A percentile compares a stretch with the other conserved stretches of the same genome.
phyloP scores from a whole-genome alignment of 2,797 vertebrate species.

The Novumbra hubbsi region DNA sequence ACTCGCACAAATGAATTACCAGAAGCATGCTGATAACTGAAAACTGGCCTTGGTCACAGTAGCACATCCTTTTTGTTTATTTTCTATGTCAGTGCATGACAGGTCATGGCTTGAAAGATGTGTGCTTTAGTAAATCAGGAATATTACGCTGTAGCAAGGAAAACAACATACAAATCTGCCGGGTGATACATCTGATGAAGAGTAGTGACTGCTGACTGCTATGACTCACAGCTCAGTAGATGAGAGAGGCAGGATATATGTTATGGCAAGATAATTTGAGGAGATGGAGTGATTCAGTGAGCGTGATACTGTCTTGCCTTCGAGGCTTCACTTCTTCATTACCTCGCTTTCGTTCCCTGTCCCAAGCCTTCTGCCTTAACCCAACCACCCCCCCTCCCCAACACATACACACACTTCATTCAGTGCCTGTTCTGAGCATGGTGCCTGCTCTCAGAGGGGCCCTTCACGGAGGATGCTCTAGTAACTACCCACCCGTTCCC shows the following conservation, averaged over 20 bases:
- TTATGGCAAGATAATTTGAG: slow-evolving; percentile 61
- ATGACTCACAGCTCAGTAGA: neutral
- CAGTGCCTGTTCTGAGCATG: neutral
- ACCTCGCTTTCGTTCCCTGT: slow-evolving; percentile 47
- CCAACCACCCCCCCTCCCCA: too few species aligned
- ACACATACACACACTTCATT: neutral
- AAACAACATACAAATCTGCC: neutral
- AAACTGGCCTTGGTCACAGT: neutral
- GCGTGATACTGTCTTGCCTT: slow-evolving; percentile 58
- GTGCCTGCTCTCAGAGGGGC: slow-evolving; percentile 44
- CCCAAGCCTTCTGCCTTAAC: neutral
- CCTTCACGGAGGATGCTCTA: slow-evolving; percentile 53
- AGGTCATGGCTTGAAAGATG: neutral
- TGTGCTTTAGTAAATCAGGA: neutral
- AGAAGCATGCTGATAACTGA: neutral
- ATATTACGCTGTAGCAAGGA: neutral
- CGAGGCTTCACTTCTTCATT: slow-evolving; percentile 63
- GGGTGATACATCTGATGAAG: neutral
- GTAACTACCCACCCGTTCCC: slow-evolving; percentile 19
- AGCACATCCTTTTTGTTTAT: neutral
- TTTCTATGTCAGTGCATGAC: neutral
- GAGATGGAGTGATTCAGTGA: slow-evolving; percentile 60
- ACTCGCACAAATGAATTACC: neutral
- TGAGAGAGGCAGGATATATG: slow-evolving; percentile 3
- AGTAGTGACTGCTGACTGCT: neutral